Percentiles rank a stretch among this genome's conserved stretches.
Evolutionary conservation across 2,113 vertebrate species (phyloP).

Genomic region (Prunella himalayana): DNA sequence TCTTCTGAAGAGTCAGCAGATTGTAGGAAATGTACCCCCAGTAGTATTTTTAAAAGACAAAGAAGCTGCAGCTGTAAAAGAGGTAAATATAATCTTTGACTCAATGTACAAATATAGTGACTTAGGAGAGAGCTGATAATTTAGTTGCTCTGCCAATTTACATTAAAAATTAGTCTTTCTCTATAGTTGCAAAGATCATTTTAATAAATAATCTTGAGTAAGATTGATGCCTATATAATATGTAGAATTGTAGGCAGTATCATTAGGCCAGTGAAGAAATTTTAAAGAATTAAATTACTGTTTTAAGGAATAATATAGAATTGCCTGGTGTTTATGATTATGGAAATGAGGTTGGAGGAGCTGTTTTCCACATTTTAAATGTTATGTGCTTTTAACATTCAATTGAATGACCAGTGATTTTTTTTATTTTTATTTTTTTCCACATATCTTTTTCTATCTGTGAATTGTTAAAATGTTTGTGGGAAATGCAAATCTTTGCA

Average conservation of each 20-base stretch:
- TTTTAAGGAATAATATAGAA: background rate
- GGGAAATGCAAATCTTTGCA: background rate
- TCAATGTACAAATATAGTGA: background rate
- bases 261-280: background rate
- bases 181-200: background rate
- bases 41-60: constrained; percentile 81
- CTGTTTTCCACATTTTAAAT: background rate
- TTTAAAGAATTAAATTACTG: background rate
- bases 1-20: constrained; percentile 76
- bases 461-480: background rate
- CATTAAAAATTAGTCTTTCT: background rate
- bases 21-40: constrained; percentile 73
- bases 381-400: background rate
- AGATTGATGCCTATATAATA: background rate
- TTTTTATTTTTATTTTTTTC: background rate
- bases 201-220: background rate
- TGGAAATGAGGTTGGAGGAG: background rate
- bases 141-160: background rate
- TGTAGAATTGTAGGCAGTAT: background rate
- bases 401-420: background rate
- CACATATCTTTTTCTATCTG: background rate
- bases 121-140: background rate
- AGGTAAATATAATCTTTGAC: constrained; percentile 66
- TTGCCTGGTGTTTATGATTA: background rate
- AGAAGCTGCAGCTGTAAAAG: constrained; percentile 63